Conservation (phyloP, 1,140 invertebrate species). For the Lucilia cuprina region DNA sequence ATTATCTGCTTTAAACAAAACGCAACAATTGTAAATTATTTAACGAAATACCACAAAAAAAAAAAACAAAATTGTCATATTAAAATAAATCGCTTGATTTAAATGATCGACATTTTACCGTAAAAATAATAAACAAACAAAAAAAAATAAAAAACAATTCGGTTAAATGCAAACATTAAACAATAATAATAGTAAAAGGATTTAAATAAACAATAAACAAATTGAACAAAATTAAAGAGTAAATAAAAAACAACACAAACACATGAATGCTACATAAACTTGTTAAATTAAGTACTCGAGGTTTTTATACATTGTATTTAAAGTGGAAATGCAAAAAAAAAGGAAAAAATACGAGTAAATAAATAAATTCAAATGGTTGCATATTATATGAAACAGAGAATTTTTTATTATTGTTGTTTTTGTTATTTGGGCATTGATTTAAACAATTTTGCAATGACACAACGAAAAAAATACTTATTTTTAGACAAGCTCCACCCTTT, state of each 20-base stretch:
- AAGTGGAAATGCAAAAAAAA: neutral
- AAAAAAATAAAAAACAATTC: no score
- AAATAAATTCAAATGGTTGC: neutral
- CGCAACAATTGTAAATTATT: neutral
- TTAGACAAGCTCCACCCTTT: slow-evolving; percentile 5
- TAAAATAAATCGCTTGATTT: neutral
- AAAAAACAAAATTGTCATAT: neutral
- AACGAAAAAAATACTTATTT: neutral
- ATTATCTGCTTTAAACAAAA: neutral
- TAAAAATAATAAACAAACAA: neutral
- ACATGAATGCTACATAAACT: neutral
- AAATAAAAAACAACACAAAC: neutral
- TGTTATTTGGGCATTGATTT: neutral
- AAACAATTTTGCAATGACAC: neutral
- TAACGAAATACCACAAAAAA: neutral
- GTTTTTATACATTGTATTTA: neutral
- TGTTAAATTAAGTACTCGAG: neutral
- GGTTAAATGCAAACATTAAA: neutral
- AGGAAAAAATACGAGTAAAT: neutral
- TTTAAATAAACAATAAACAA: slow-evolving; percentile 3
- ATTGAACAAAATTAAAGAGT: neutral
- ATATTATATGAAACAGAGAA: neutral
- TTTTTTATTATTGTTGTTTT: neutral
- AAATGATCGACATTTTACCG: neutral
- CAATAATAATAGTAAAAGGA: neutral